A percentile compares a stretch with the other conserved stretches of the same genome.
Conservation (phyloP, 1,140 invertebrate species). For the Episyrphus balteatus region DNA sequence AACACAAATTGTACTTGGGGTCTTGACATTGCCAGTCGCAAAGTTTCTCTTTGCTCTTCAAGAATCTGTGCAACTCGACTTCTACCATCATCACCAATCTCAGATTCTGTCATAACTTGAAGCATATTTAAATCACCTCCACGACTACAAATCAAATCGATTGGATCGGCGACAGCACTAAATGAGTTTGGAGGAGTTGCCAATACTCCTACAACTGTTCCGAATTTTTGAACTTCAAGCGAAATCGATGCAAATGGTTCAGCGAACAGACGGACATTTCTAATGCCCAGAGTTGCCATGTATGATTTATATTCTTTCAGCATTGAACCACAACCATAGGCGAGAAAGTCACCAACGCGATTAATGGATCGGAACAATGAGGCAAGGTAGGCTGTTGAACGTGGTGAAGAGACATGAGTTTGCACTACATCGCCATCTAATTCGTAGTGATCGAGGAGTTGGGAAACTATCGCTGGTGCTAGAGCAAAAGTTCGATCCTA, state of each 20-base stretch:
- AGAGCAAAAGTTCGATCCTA: conserved; percentile 65
- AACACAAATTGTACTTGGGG: conserved; percentile 59
- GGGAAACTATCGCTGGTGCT: conserved; percentile 57
- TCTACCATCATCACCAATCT: conserved; percentile 46
- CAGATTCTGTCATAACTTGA: conserved; percentile 52
- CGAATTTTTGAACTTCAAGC: conserved; percentile 43
- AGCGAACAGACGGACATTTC: conserved; percentile 45
- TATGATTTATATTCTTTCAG: conserved; percentile 44
- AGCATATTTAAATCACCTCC: conserved; percentile 57
- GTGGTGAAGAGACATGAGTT: conserved; percentile 60
- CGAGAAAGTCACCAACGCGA: conserved; percentile 45
- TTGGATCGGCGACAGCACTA: conserved; percentile 58
- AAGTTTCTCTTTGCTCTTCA: conserved; percentile 54
- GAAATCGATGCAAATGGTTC: conserved; percentile 49
- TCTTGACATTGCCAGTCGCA: conserved; percentile 52
- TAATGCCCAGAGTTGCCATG: conserved; percentile 41
- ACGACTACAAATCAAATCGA: conserved; percentile 55
- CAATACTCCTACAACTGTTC: conserved; percentile 58
- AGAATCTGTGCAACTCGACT: conserved; percentile 46
- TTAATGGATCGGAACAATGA: conserved; percentile 51
- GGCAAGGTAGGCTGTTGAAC: conserved; percentile 61
- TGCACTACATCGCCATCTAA: conserved; percentile 60
- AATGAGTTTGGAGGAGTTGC: conserved; percentile 66
- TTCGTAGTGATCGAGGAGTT: conserved; percentile 48
- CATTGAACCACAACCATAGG: conserved; percentile 42